These are phyloP conservation scores for Drosophila acutilabella DNA, from an alignment of 2,888 invertebrate species.

Conservation along the genomic window DNA sequence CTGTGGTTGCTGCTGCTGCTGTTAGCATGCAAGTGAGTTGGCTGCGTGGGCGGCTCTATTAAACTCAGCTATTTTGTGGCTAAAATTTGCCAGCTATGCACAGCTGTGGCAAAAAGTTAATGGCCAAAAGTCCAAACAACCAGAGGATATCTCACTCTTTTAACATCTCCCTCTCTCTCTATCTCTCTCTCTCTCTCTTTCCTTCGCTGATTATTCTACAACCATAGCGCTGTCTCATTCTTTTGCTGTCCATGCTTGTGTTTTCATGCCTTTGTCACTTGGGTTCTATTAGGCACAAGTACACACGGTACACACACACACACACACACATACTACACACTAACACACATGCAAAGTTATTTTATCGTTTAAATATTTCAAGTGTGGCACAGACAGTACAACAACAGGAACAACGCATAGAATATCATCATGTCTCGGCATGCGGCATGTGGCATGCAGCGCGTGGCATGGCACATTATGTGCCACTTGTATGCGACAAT, in stretches of 20 bases:
- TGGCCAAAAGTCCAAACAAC: slow-evolving; percentile 58
- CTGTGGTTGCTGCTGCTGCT: slow-evolving; percentile 7
- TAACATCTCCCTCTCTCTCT: neutral
- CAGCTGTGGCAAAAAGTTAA: slow-evolving; percentile 71
- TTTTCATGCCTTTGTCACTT: slow-evolving; percentile 68
- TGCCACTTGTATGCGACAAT: slow-evolving; percentile 73
- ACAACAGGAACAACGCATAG: slow-evolving; percentile 21
- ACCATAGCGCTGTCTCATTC: neutral
- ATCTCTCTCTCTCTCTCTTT: neutral
- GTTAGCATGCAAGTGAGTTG: slow-evolving; percentile 56
- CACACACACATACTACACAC: slow-evolving; percentile 14
- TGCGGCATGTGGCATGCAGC: slow-evolving; percentile 45
- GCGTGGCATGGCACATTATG: slow-evolving; percentile 62
- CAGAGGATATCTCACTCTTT: slow-evolving; percentile 4
- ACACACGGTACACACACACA: slow-evolving; percentile 26
- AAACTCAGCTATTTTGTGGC: slow-evolving; percentile 66
- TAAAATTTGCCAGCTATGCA: slow-evolving; percentile 63
- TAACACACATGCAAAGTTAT: slow-evolving; percentile 26
- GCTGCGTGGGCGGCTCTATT: slow-evolving; percentile 68
- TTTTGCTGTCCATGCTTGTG: slow-evolving; percentile 24
- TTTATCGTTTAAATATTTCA: slow-evolving; percentile 77
- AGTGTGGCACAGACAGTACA: slow-evolving; percentile 58
- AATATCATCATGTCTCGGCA: slow-evolving; percentile 53
- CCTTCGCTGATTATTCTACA: neutral
- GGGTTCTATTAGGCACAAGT: slow-evolving; percentile 77